Evolutionary conservation across 1,140 invertebrate genomes (phyloP), one percentile per base, ranked within the genome.

Genomic region (Drosophila pseudoananassae): DNA sequence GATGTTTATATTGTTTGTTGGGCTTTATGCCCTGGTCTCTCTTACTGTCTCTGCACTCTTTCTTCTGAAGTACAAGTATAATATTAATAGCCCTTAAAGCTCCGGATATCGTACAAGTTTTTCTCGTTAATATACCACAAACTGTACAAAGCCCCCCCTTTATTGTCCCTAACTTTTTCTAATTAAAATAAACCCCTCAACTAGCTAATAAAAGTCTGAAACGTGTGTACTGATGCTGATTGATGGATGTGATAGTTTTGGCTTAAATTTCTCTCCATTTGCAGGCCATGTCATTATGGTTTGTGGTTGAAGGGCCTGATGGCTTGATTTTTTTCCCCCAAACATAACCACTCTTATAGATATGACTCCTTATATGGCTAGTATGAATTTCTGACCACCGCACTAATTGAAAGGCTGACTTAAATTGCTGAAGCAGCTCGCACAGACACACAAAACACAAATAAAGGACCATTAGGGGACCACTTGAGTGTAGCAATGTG

Each of bases 401-500:
- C 12, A 69, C 50, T 69, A 69, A 69, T 68, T 69, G 33, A 68
- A 38, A 46, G 3, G n/a, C 50, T 27, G 20, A 38, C 14, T 33
- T 38, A 65, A 66, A 45, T 14, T 17, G 38, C 20, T 17, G 47
- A 54, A 38, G 61, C 49, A 15, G 31, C 29, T 47, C 61, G 1
- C 29, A 25, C 17, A 38, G 14, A 23, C 50, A 14, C 36, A 6
- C 20, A 3, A 58, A n/a, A 31, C 14, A 61, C 17, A 43, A 4
- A 51, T 15, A 20, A 36, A 54, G 40, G 50, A 69, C 50, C 64
- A 69, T 69, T 69, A 56, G 66, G 66, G 64, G 53, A 69, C 50
- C 65, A 68, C 75, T 78, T 63, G 74, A 68, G 57, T 83, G 59
- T 77, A 50, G 51, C 80, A 78, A 78, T 78, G 78, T 82, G 78